Base-by-base conservation (phyloP, 2,888 invertebrate species). In the Trachelus iudaicus region DNA sequence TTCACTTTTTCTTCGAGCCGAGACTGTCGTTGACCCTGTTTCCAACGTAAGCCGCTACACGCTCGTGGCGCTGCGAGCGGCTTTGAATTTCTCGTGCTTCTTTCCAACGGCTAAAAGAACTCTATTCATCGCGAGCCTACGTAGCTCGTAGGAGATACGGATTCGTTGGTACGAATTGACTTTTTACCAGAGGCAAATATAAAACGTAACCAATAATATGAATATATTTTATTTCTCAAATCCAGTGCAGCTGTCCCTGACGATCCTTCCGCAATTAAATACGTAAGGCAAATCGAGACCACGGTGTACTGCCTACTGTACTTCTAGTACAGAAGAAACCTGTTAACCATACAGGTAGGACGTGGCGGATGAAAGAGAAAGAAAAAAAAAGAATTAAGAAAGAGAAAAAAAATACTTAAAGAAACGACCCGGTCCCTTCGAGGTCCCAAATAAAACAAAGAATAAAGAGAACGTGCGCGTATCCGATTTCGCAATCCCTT, bases 401-500 rank as follows among this genome's bases (percentile, higher is more conserved):
- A 11, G 73, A 76, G 73, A 75, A 75, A 40, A 75, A 40, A 23
- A 56, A 23, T 23, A 56, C 23, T 23, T 56, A 56, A 56, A 23
- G 56, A 56, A 56, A 56, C 56, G 9, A 23, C 9, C 23, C 9
- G 56, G 23, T 56, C 71, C 71, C 31, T 71, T 71, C 71, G 33
- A 71, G 71, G 71, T 34, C 34, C 34, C 71, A 33, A 71, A 71
- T 31, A 71, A 31, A 56, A 56, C 56, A 56, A 56, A 23, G 56
- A 56, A 56, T 56, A 56, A 23, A 84, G 77, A 81, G 83, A 83
- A 85, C 56, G 80, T 76, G 79, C n/a, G 69, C 69, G 79, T 77
- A 76, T 78, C 77, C 79, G 81, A 83, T 85, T 85, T 85, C 82
- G 81, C 82, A 78, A 80, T 74, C 77, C 76, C 75, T 79, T 79